Evolutionary conservation across 2,797 vertebrate genomes (phyloP), one percentile per base, ranked within the genome.

Genomic region (Dromococcyx pavoninus): DNA sequence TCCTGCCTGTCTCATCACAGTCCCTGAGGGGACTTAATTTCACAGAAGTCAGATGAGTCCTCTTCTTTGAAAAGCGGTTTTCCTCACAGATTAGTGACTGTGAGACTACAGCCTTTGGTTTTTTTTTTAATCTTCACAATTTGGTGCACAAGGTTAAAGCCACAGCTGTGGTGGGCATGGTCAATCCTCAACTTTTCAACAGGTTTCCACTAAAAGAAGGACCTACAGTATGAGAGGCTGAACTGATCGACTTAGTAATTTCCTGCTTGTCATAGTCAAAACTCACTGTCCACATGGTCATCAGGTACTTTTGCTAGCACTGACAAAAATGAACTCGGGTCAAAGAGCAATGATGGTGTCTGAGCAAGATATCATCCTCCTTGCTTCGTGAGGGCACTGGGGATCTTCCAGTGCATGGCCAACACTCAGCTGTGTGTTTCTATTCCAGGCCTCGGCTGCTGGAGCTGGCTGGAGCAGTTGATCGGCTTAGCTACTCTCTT

Each of bases 401-500:
- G 71, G 61, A 61, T 53, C 58, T 86, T 54, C 54, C 62, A 48
- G 32, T 9, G 54, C 18, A 27, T 2, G 32, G 50, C 54, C 78
- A 92, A 2, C 70, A 18, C 30, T 70, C 62, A 25, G 54, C 77
- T 50, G 66, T 9, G 18, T 0, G 4, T 81, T 95, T 93, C 93
- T 96, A 93, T 95, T 96, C 90, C 82, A 85, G 94, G 61, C 67
- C 60, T 74, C 0, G 1, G 83, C 88, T 77, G 60, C 82, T 60
- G 76, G 69, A 43, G 80, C 57, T 82, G 92, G 64, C 90, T 79
- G 91, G 65, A 74, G 86, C 17, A 2, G 76, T 60, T 95, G 87
- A 96, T 91, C 82, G 3, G 93, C 91, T 97, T 97, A 95, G 74
- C 66, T 69, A 23, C 69, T 80, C 62, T 51, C 82, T 46, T 92